Evolutionary conservation across 2,888 invertebrate genomes (phyloP).

Genomic region (Keiferia lycopersicella): DNA sequence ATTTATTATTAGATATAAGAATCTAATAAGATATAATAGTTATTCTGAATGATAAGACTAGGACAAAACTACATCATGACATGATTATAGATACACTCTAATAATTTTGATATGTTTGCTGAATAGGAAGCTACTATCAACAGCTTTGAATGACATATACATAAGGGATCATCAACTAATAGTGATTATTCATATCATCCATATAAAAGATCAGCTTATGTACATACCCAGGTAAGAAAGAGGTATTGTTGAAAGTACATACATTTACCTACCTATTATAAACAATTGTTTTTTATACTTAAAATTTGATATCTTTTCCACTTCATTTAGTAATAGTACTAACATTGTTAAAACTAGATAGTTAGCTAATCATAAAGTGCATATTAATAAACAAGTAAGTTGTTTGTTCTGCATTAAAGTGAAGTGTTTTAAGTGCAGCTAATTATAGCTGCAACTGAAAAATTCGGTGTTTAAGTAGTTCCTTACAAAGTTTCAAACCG

Average conservation of each 20-base stretch:
- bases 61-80: no score
- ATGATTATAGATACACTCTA: no score
- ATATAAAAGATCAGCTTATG: neutral
- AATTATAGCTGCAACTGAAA: neutral
- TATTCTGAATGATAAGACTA: no score
- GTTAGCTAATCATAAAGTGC: neutral
- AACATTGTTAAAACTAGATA: constrained; percentile 6
- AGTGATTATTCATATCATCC: no score
- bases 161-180: no score
- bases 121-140: no score
- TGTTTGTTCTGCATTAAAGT: neutral
- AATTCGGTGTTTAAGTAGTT: neutral
- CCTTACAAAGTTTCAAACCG: no score
- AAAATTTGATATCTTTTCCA: neutral
- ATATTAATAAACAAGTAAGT: neutral
- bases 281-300: neutral
- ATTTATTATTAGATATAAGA: neutral
- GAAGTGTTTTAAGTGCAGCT: neutral
- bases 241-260: no score
- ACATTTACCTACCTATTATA: neutral
- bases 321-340: constrained; percentile 9
- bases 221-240: neutral
- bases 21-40: no score
- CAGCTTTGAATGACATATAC: no score
- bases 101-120: no score